These are phyloP conservation scores for Platorchestia sp. DNA, from an alignment of 1,140 invertebrate species.

Conservation along the genomic window DNA sequence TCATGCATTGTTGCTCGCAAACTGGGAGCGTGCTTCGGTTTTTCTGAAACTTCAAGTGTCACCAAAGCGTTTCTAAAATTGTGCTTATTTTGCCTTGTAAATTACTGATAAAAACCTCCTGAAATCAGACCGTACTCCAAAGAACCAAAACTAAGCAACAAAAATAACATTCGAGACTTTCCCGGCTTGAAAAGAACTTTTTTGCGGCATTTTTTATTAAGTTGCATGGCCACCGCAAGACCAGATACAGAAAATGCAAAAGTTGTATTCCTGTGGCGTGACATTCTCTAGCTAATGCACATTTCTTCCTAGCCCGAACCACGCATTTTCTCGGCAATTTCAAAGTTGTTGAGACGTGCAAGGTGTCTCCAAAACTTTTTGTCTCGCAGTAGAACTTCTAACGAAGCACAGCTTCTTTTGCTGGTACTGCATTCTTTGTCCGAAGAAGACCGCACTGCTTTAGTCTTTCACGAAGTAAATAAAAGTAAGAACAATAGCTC, in stretches of 20 bases:
- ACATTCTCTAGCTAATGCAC: not conserved
- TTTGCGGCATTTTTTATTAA: not conserved
- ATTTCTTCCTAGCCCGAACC: not conserved
- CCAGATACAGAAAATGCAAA: not conserved
- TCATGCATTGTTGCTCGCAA: too few species aligned
- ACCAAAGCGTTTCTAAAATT: not conserved
- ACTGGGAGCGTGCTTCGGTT: too few species aligned
- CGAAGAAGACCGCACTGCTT: not conserved
- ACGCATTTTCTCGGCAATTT: constrained; percentile 16
- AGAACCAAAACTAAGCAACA: not conserved
- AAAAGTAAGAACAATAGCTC: not conserved
- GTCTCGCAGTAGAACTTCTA: not conserved
- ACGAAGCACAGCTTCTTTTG: constrained; percentile 2
- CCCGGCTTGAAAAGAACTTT: not conserved
- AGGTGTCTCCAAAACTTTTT: constrained; percentile 37
- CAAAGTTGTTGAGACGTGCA: constrained; percentile 17
- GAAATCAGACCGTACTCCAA: not conserved
- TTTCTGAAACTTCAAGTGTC: not conserved
- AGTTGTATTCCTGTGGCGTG: not conserved
- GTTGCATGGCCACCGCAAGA: not conserved
- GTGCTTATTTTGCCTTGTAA: not conserved
- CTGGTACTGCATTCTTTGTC: not conserved
- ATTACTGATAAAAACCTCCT: not conserved
- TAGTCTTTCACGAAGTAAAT: not conserved
- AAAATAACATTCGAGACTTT: not conserved